A percentile compares a stretch with the other conserved stretches of the same genome.
These are phyloP conservation scores for Arnoldichthys spilopterus DNA, from an alignment of 2,797 vertebrate species.

Conservation along the genomic window DNA sequence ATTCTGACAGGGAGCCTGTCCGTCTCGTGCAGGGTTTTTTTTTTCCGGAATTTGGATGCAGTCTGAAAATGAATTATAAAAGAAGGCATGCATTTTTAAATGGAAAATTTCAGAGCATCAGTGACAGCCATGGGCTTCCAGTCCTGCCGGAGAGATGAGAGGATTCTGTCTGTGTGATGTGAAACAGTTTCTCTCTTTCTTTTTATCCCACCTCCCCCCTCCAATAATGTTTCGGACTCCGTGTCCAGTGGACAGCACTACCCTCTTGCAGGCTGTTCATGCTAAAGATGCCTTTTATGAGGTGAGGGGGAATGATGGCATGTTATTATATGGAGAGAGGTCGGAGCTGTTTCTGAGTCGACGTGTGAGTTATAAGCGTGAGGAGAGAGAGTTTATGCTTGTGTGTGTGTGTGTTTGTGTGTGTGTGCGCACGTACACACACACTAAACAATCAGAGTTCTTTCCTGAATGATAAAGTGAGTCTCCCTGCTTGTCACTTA, in stretches of 20 bases:
- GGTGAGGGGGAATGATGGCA: slow-evolving; percentile 34
- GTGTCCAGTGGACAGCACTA: slow-evolving; percentile 64
- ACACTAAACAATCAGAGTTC: slow-evolving; percentile 43
- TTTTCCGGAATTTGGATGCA: slow-evolving; percentile 40
- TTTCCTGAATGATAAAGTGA: slow-evolving; percentile 39
- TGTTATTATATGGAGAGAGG: slow-evolving; percentile 70
- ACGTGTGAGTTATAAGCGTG: slow-evolving; percentile 27
- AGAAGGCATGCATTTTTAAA: slow-evolving; percentile 52
- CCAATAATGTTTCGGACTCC: slow-evolving; percentile 68
- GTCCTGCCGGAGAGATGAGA: slow-evolving; percentile 43
- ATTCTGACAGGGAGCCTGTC: slow-evolving; percentile 25
- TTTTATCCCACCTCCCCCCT: not conserved
- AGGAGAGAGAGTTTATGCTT: slow-evolving; percentile 9
- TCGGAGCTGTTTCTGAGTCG: slow-evolving; percentile 57
- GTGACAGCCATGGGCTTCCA: slow-evolving; percentile 35
- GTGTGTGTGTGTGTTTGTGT: slow-evolving; percentile 29
- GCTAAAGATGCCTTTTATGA: slow-evolving; percentile 40
- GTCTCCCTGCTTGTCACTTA: slow-evolving; percentile 34
- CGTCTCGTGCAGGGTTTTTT: slow-evolving; percentile 6
- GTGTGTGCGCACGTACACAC: slow-evolving; percentile 8
- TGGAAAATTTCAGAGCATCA: slow-evolving; percentile 37
- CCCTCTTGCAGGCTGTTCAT: slow-evolving; percentile 20
- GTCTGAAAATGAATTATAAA: slow-evolving; percentile 50
- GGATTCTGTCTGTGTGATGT: slow-evolving; percentile 56
- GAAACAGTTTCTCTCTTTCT: slow-evolving; percentile 25